Conservation (phyloP, 2,888 invertebrate genomes). For the Seladonia tumulorum region DNA sequence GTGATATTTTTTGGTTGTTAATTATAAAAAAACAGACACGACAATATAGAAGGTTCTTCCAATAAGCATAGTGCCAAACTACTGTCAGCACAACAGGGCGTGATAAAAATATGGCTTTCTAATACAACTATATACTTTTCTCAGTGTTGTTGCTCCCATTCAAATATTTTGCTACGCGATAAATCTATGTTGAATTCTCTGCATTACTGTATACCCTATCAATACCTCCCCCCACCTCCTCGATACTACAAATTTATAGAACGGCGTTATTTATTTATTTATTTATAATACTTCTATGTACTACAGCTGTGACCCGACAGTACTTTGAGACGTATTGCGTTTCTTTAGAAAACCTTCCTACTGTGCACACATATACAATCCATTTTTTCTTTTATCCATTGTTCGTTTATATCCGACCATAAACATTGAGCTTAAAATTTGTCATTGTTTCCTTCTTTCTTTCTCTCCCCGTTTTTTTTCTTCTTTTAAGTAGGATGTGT, state of each 20-base stretch:
- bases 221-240: not conserved
- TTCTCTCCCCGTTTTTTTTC: not conserved
- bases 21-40: slow-evolving; percentile 51
- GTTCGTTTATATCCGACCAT: slow-evolving; percentile 52
- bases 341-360: slow-evolving; percentile 60
- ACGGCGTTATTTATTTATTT: slow-evolving; percentile 45
- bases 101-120: slow-evolving; percentile 57
- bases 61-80: slow-evolving; percentile 60
- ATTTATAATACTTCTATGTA: slow-evolving; percentile 39
- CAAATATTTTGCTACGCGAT: slow-evolving; percentile 45
- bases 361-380: slow-evolving; percentile 58
- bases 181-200: slow-evolving; percentile 15
- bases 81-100: slow-evolving; percentile 57
- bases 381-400: slow-evolving; percentile 29
- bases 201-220: slow-evolving; percentile 18
- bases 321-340: slow-evolving; percentile 56
- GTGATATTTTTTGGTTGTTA: slow-evolving; percentile 72
- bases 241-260: slow-evolving; percentile 51
- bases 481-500: slow-evolving; percentile 63
- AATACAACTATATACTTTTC: slow-evolving; percentile 40
- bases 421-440: slow-evolving; percentile 74
- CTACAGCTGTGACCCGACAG: slow-evolving; percentile 58
- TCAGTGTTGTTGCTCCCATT: slow-evolving; percentile 61
- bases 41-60: slow-evolving; percentile 65
- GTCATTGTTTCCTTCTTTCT: slow-evolving; percentile 35